Evolutionary conservation across 2,888 invertebrate species (phyloP).

Genomic region (Sphaeridia pumilis): DNA sequence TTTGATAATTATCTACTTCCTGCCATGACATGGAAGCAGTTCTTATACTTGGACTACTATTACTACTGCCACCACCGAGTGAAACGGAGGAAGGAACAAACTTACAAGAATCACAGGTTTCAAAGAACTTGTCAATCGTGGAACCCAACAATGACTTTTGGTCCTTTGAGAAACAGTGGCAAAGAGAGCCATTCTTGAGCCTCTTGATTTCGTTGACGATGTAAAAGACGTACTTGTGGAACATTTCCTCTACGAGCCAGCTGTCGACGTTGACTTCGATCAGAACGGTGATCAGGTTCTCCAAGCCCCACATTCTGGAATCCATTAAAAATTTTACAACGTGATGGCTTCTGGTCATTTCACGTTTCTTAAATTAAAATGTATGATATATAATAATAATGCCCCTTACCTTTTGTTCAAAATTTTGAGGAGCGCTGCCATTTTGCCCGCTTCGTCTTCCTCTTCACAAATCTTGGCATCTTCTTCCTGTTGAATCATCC

Average conservation of each 20-base stretch:
- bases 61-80: too few species aligned
- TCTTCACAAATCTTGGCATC: neutral
- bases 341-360: too few species aligned
- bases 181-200: conserved; percentile 1
- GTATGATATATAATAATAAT: too few species aligned
- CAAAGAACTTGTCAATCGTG: conserved; percentile 9
- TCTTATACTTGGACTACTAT: too few species aligned
- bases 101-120: conserved; percentile 13
- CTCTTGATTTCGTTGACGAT: conserved; percentile 12
- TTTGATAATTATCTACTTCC: too few species aligned
- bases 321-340: neutral
- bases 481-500: conserved; percentile 7
- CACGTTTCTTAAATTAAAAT: too few species aligned
- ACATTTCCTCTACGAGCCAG: conserved; percentile 16
- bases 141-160: neutral
- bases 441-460: neutral
- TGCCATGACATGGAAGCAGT: too few species aligned
- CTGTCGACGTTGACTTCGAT: conserved; percentile 14
- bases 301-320: conserved; percentile 15
- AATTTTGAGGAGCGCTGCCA: conserved; percentile 2
- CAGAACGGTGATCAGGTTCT: conserved; percentile 10
- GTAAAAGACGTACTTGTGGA: conserved; percentile 13
- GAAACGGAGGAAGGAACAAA: too few species aligned
- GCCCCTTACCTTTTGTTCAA: conserved; percentile 9
- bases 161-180: conserved; percentile 11